phyloP scores from a whole-genome alignment of 2,797 vertebrate species.

The Ambastaia sidthimunki region DNA sequence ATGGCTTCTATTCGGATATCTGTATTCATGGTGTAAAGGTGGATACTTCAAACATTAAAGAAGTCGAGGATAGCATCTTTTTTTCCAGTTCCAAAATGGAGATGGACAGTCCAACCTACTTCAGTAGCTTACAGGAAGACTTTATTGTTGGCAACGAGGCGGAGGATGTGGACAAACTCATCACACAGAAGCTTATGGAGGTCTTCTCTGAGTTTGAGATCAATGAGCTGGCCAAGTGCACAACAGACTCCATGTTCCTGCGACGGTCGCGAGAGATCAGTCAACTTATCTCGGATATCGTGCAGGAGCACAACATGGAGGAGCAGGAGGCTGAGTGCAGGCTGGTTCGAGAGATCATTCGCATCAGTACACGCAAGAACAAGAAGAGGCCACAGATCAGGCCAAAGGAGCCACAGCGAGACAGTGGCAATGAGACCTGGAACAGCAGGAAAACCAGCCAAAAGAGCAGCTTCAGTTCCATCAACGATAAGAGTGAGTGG shows the following conservation, averaged over 20 bases:
- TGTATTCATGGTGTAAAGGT: slow-evolving; percentile 85
- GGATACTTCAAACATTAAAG: slow-evolving; percentile 80
- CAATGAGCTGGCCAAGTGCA: slow-evolving; percentile 93
- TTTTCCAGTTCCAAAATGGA: slow-evolving; percentile 32
- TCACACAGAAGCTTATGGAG: slow-evolving; percentile 91
- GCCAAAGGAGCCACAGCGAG: slow-evolving; percentile 74
- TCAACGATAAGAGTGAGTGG: slow-evolving; percentile 87
- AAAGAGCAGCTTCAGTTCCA: slow-evolving; percentile 72
- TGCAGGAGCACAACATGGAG: slow-evolving; percentile 91
- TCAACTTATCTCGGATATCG: slow-evolving; percentile 93
- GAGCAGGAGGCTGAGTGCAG: slow-evolving; percentile 94
- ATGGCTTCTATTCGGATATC: slow-evolving; percentile 69
- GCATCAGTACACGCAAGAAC: slow-evolving; percentile 93
- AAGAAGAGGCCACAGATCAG: slow-evolving; percentile 64
- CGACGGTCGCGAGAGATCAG: slow-evolving; percentile 92
- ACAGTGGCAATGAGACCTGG: slow-evolving; percentile 94
- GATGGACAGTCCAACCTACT: slow-evolving; percentile 56
- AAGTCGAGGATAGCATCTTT: slow-evolving; percentile 55
- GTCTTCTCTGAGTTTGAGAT: slow-evolving; percentile 97
- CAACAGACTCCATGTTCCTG: slow-evolving; percentile 92
- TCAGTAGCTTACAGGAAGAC: slow-evolving; percentile 70
- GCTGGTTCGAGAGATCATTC: slow-evolving; percentile 92
- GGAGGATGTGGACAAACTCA: slow-evolving; percentile 89
- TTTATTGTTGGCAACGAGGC: slow-evolving; percentile 80
- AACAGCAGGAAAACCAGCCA: slow-evolving; percentile 69